A percentile compares a stretch with the other conserved stretches of the same genome.
Conservation (phyloP, 2,113 vertebrate species). For the Pycnonotus jocosus region DNA sequence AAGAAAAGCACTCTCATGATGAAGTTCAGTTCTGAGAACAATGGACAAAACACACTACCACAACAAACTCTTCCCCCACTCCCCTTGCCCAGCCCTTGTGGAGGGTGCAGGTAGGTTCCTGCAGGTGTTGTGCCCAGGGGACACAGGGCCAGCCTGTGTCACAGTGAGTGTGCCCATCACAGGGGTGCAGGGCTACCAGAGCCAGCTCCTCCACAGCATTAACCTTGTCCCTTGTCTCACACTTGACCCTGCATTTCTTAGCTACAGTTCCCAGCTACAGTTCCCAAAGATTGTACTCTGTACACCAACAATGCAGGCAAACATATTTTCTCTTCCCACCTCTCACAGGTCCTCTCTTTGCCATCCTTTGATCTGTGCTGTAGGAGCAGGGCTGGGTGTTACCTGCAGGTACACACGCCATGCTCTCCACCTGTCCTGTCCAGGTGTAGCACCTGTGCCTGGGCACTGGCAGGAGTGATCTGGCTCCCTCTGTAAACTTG, state of each 20-base stretch:
- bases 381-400: neutral
- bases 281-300: neutral
- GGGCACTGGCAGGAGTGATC: neutral
- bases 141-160: rapidly evolving
- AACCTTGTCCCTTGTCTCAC: neutral
- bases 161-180: rapidly evolving
- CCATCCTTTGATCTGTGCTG: neutral
- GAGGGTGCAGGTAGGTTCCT: neutral
- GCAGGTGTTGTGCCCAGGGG: rapidly evolving
- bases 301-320: rapidly evolving
- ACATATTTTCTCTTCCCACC: neutral
- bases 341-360: neutral
- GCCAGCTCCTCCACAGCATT: neutral
- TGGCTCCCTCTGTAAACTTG: neutral
- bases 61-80: neutral
- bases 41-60: too few species aligned
- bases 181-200: neutral
- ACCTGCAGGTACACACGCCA: neutral
- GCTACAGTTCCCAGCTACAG: neutral
- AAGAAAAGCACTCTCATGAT: too few species aligned
- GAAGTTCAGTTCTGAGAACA: too few species aligned
- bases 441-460: neutral
- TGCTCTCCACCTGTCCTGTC: neutral
- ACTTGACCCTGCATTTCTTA: neutral
- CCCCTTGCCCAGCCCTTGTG: rapidly evolving